Evolutionary conservation across 2,113 vertebrate species (phyloP).

Genomic region (Poeciliopsis turrubarensis): DNA sequence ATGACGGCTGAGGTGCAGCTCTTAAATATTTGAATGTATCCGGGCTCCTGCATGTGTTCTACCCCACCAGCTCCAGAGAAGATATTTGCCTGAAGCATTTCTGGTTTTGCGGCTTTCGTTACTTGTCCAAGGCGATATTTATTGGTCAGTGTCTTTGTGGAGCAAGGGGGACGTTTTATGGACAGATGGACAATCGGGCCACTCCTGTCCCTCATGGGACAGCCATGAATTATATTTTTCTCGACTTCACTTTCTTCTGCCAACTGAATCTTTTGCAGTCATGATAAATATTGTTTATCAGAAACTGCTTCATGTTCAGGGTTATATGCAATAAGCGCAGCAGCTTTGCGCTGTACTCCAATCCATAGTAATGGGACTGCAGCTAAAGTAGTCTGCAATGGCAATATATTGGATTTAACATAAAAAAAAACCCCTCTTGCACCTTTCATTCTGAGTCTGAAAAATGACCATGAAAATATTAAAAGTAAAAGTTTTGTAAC

Average conservation of each 20-base stretch:
- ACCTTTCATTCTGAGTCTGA: slow-evolving; percentile 6
- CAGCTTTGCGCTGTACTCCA: slow-evolving; percentile 10
- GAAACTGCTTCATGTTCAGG: slow-evolving; percentile 2
- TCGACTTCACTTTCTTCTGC: neutral
- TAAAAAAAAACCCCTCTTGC: neutral
- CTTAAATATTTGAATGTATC: slow-evolving; percentile 54
- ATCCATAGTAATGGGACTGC: slow-evolving; percentile 21
- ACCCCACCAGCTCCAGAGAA: neutral
- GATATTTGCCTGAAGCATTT: neutral
- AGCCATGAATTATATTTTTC: slow-evolving; percentile 2
- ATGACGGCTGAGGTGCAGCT: slow-evolving; percentile 16
- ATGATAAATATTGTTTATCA: slow-evolving; percentile 73
- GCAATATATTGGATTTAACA: neutral
- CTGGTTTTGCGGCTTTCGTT: neutral
- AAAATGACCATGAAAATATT: neutral
- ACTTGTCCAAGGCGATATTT: slow-evolving; percentile 21
- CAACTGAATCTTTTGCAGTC: slow-evolving; percentile 48
- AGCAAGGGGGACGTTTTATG: neutral
- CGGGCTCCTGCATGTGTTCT: neutral
- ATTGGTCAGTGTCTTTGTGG: neutral
- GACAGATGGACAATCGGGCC: neutral
- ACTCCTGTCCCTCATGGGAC: neutral
- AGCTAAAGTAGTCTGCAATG: neutral
- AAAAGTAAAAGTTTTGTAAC: too few relatives aligned
- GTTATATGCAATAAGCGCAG: slow-evolving; percentile 17